phyloP scores from a whole-genome alignment of 1,140 invertebrate species.

The Temnothorax curvispinosus region DNA sequence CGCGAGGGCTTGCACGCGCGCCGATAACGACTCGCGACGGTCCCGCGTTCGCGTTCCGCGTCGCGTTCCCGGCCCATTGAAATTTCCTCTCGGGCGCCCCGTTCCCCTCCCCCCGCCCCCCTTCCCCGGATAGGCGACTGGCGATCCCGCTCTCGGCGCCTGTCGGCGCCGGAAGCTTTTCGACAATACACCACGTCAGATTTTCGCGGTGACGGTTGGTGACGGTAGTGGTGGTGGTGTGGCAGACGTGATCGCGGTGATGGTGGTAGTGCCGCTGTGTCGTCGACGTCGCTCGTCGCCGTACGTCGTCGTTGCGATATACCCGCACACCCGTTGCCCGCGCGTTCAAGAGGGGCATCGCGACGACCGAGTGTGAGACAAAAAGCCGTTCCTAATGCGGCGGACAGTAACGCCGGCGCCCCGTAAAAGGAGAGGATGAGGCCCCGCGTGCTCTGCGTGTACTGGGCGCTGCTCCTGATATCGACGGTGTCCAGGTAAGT shows the following conservation, averaged over 20 bases:
- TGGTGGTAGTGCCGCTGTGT: slow-evolving; percentile 34
- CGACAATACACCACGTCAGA: slow-evolving; percentile 66
- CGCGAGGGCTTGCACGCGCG: neutral
- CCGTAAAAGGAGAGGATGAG: slow-evolving; percentile 84
- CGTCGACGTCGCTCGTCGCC: slow-evolving; percentile 25
- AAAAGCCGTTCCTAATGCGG: slow-evolving; percentile 34
- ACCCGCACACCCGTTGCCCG: neutral
- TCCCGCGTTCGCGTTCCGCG: no score
- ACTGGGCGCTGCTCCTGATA: slow-evolving; percentile 87
- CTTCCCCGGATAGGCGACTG: neutral
- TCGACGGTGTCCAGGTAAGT: slow-evolving; percentile 86
- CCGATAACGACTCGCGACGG: neutral
- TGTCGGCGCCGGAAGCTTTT: slow-evolving; percentile 28
- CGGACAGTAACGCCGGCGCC: slow-evolving; percentile 27
- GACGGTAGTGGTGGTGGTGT: slow-evolving; percentile 20
- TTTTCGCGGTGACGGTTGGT: slow-evolving; percentile 49
- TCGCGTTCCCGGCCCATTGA: neutral
- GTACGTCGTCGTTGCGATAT: neutral
- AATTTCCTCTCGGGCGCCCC: neutral
- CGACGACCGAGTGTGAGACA: slow-evolving; percentile 7
- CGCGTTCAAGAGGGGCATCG: neutral
- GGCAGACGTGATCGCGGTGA: slow-evolving; percentile 6
- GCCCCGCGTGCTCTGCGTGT: slow-evolving; percentile 86
- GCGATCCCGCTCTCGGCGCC: neutral
- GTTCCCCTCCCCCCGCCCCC: neutral